Evolutionary conservation across 1,140 invertebrate species (phyloP), one percentile per base, ranked within the genome.

Genomic region (Saxidomus purpurata): DNA sequence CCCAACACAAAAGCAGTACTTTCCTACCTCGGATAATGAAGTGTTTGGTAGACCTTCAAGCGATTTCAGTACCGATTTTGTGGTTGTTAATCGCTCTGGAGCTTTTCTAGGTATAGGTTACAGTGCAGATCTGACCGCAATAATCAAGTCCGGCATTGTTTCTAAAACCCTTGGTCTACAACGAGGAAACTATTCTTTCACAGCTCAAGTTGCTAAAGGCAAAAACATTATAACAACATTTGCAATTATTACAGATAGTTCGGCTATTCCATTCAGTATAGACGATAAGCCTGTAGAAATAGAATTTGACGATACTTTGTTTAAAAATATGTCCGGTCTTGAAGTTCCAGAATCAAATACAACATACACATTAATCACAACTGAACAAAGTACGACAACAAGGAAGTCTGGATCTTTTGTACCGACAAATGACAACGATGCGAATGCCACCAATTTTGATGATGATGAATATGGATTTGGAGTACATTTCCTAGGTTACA

Each of bases 41-140:
- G 28, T 28, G 19, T 43, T 84, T 38, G 8, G 1, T 28, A 6
- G 19, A 17, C 22, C 47, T 69, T 49, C 61, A 8, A 36, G 40
- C 28, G 63, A 84, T 19, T 84, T 84, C 63, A 69, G 63, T 47
- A 67, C 59, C 19, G 81, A 84, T 13, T 84, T 40, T 71, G 40
- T 84, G 15, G 38, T 69, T 13, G 63, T 84, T 0, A 84, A 84
- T 40, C 8, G 11, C 13, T 47, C 55, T 9, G 81, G 81, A 22
- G 81, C 81, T 43, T 84, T 43, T 31, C 36, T 84, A 8, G 81
- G 81, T 1, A 84, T 84, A 6, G 81, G 81, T 31, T 84, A 84
- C 28, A 84, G 47, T 49, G 34, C 81, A 8, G 81, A 84, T 25
- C n/a, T 69, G 43, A 69, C 61, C 25, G 31, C 28, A 19, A 69